These are phyloP conservation scores for Melipona quadrifasciata DNA, from an alignment of 1,140 invertebrate genomes.

Conservation along the genomic window DNA sequence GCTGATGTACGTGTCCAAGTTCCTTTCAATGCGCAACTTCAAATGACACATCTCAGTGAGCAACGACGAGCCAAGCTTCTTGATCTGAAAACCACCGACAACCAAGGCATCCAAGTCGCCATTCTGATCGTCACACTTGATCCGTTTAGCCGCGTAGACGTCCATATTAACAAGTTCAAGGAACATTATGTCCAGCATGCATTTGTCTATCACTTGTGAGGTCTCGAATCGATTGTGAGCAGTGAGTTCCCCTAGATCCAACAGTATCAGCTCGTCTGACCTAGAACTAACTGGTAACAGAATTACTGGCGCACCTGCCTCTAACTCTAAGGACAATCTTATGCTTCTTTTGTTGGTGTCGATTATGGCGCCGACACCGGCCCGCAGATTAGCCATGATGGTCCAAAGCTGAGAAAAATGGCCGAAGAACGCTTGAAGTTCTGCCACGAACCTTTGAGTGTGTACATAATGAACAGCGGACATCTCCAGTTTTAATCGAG, in stretches of 20 bases:
- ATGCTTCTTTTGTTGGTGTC: slow-evolving; percentile 74
- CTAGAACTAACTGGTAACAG: slow-evolving; percentile 93
- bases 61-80: slow-evolving; percentile 84
- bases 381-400: slow-evolving; percentile 84
- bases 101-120: slow-evolving; percentile 69
- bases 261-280: slow-evolving; percentile 89
- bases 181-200: slow-evolving; percentile 89
- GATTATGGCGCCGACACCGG: slow-evolving; percentile 75
- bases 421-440: slow-evolving; percentile 92
- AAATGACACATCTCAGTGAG: slow-evolving; percentile 91
- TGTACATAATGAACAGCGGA: slow-evolving; percentile 96
- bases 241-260: slow-evolving; percentile 91
- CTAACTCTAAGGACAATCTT: slow-evolving; percentile 86
- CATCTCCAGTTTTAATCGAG: slow-evolving; percentile 91
- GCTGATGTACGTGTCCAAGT: slow-evolving; percentile 88
- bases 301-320: slow-evolving; percentile 92
- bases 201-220: slow-evolving; percentile 82
- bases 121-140: slow-evolving; percentile 61
- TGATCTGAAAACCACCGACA: slow-evolving; percentile 82
- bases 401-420: slow-evolving; percentile 93
- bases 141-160: slow-evolving; percentile 86
- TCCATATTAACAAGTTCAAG: slow-evolving; percentile 92
- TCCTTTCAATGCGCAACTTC: slow-evolving; percentile 91
- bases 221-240: slow-evolving; percentile 89
- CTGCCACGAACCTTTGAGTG: slow-evolving; percentile 95